Evolutionary conservation across 2,888 invertebrate species (phyloP), one percentile per base, ranked within the genome.

Genomic region (Dendrolimus houi): DNA sequence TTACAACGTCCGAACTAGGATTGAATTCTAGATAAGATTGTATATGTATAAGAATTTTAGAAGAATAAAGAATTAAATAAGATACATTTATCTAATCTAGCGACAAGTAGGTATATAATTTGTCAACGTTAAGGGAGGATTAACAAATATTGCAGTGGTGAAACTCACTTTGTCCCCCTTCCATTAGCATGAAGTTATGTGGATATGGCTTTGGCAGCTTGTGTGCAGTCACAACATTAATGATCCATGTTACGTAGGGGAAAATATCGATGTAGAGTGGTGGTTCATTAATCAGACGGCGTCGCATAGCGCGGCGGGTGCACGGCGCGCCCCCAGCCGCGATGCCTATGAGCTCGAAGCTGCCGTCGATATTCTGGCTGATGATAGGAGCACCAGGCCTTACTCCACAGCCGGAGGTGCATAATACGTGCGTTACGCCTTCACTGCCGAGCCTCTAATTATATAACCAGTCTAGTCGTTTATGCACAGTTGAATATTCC

Each of bases 191-290:
- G 57, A 83, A 85, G 57, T 75, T 79, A 1, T 77, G 72, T 1
- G 87, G 81, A 61, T 84, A 86, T 0, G 87, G 71, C 8, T 70
- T 61, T 0, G 88, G 88, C n/a, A 86, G 60, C 1, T 78, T 67
- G 56, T 80, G 68, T 0, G 87, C 87, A 0, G 82, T 80, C 52
- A 88, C 73, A 1, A 83, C 80, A 61, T 86, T 87, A 41, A 77
- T 70, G 12, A 87, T 81, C 88, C 88, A 88, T 1, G 74, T 72
- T 3, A 71, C 69, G 67, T 87, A 88, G 1, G 87, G 87, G 59
- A 74, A 87, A 1, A 87, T 78, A 57, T 88, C 87, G 13, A 87
- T 81, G 63, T 81, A 88, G 0, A 87, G 64, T 0, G 88, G 87
- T 0, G 87, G 87, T 42, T 85, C 82, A 9, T 57, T 68, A 64